Evolutionary conservation across 1,140 invertebrate genomes (phyloP), one percentile per base, ranked within the genome.

Genomic region (Pogonus chalceus): DNA sequence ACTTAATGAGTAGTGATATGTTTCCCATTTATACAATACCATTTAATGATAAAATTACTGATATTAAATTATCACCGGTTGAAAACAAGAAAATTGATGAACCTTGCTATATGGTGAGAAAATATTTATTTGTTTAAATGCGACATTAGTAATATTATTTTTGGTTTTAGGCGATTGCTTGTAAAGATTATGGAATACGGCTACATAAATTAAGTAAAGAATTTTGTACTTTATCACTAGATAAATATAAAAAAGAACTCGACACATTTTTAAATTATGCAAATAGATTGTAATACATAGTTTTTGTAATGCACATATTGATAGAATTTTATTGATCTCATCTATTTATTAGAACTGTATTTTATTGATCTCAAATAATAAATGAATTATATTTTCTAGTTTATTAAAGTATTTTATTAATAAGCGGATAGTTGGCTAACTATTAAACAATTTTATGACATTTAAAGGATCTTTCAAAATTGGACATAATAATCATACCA

Each of bases 1-100:
- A 70, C 59, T 55, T 70, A 24, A 59, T 53, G 20, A 57, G 58
- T 31, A 69, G 66, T 58, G 66, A 69, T 56, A 58, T 68, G 39
- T 64, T 55, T 49, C 66, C 68, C 1, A 55, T 62, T 23, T 62
- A 60, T 56, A 61, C 65, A 0, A 49, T 68, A 31, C 54, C 57
- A 10, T 62, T 67, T 43, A 59, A 60, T 16, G 58, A 69, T 20
- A 55, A 58, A 35, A 63, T 69, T 12, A 60, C 49, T 52, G 60
- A 54, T 37, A 62, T 68, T 20, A 62, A 56, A 54, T 54, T 67
- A 22, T 62, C 62, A 24, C 56, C 61, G 4, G 23, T 56, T 18
- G 14, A 49, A 16, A 21, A 16, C 21, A 21, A 22, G n/a, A 55
- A 60, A 53, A 31, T 57, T 21, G 46, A 49, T 50, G 54, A 60